Evolutionary conservation across 2,113 vertebrate species (phyloP), one percentile per base, ranked within the genome.

Genomic region (Podarcis raffonei): DNA sequence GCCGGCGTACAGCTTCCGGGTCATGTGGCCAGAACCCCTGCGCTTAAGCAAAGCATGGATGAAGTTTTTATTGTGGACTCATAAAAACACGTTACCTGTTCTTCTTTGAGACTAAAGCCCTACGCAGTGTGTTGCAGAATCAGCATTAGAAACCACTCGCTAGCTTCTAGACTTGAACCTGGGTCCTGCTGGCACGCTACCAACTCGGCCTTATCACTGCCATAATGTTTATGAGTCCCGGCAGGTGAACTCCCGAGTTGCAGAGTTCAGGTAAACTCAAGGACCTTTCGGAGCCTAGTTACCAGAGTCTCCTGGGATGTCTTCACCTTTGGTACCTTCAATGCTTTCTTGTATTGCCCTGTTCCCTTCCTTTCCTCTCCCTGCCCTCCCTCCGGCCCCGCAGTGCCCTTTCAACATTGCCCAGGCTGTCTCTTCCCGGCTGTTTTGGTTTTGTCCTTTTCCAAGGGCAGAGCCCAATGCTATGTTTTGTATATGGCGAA

Each of bases 161-260:
- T 30, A 59, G 35, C 53, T 42, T 65, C 69, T 77, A 32, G 66
- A 65, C 25, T 85, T 62, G 68, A 77, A 84, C 71, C 39, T 72
- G 39, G 42, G 27, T n/a, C 62, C 62, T 53, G 30, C 65, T 83
- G 72, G 59, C 79, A 27, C 4, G 25, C 30, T 30, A 48, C 39
- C n/a, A 86, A 48, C 59, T 57, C 39, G 77, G 32, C n/a, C 42
- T 75, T 76, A 76, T 82, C 35, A 30, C 39, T 35, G 16, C 57
- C 35, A 77, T 77, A 77, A 86, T 59, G 39, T 87, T 90, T 87
- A 90, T 87, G 42, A 85, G 39, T 25, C 62, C n/a, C 82, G 89
- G 69, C 86, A 82, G 30, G 32, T 81, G 78, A 79, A 84, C 68
- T 68, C 20, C 32, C 37, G n/a, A 74, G 57, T 85, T n/a, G 37